Evolutionary conservation across 2,888 invertebrate genomes (phyloP).

Genomic region (Hartigia nigra): DNA sequence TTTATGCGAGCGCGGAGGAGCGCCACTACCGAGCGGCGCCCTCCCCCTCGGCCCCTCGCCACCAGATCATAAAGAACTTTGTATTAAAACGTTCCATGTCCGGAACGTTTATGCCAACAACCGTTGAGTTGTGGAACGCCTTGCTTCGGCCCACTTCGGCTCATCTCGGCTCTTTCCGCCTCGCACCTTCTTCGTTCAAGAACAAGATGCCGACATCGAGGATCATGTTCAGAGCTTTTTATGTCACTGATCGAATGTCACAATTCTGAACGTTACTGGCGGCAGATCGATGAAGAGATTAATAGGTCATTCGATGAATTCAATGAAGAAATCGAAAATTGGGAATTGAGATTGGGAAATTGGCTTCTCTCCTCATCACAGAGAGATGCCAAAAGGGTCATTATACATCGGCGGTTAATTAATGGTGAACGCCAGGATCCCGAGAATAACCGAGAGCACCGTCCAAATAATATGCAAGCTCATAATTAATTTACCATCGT

Average conservation of each 20-base stretch:
- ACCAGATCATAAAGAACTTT: conserved; percentile 53
- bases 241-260: background rate
- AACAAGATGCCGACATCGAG: background rate
- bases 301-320: background rate
- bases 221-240: background rate
- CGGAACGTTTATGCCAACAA: conserved; percentile 53
- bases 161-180: background rate
- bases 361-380: background rate
- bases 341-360: background rate
- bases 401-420: conserved; percentile 51
- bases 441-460: conserved; percentile 23
- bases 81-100: conserved; percentile 56
- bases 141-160: conserved; percentile 11
- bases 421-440: conserved; percentile 43
- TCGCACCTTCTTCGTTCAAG: background rate
- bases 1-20: conserved; percentile 49
- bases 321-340: background rate
- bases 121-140: conserved; percentile 53
- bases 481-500: conserved; percentile 51
- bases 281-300: background rate
- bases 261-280: background rate
- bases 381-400: conserved; percentile 30
- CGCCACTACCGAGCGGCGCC: background rate
- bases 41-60: background rate
- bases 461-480: conserved; percentile 53